Percentiles rank a stretch among this genome's conserved stretches.
phyloP scores from a whole-genome alignment of 2,797 vertebrate species.

The Bradypus variegatus region DNA sequence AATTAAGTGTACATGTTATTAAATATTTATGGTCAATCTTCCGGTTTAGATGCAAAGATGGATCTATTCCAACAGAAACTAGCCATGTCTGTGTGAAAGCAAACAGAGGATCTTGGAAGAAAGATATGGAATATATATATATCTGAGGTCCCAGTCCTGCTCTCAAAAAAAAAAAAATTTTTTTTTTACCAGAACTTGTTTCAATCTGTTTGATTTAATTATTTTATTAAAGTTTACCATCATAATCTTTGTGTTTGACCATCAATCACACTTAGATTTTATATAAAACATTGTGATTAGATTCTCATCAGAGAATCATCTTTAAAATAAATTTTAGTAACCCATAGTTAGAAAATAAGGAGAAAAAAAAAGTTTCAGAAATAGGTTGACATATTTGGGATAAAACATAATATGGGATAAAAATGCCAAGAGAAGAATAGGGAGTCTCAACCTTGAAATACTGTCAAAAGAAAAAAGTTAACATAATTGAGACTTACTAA shows the following conservation, averaged over 20 bases:
- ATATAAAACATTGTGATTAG: conserved; percentile 23
- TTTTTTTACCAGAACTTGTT: background rate
- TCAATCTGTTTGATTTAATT: conserved; percentile 14
- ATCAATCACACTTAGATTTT: background rate
- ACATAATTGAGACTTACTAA: conserved; percentile 10
- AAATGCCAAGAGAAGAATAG: conserved; percentile 31
- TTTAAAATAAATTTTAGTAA: conserved; percentile 44
- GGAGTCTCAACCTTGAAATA: conserved; percentile 32
- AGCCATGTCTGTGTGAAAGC: background rate
- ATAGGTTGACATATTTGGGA: background rate
- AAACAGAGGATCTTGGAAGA: background rate
- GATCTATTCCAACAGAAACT: background rate
- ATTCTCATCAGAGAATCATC: background rate
- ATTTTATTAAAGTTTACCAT: conserved; percentile 1
- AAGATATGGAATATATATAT: background rate
- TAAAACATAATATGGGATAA: conserved; percentile 30
- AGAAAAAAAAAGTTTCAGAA: conserved; percentile 22
- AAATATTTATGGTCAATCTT: background rate
- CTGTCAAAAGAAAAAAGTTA: background rate
- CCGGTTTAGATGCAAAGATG: background rate
- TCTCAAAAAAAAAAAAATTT: background rate
- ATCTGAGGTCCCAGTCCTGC: background rate
- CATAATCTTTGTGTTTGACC: background rate
- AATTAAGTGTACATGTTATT: conserved; percentile 9
- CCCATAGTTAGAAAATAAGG: conserved; percentile 1